phyloP scores from a whole-genome alignment of 2,113 vertebrate genomes.

The Solea solea region DNA sequence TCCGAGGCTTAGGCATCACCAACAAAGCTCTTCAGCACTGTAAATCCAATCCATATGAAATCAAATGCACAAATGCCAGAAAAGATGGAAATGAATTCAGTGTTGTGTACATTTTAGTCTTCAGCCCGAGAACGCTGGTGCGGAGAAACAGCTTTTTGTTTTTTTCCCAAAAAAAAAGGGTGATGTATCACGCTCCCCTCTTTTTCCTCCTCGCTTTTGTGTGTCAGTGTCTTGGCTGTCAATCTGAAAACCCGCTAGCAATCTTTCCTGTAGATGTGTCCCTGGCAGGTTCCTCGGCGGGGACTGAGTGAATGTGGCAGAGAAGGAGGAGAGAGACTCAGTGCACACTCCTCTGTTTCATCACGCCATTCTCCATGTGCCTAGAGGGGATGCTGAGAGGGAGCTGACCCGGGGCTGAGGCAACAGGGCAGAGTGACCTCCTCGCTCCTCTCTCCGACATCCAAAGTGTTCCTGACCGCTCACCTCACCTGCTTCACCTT shows the following conservation, averaged over 20 bases:
- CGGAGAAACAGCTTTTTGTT: slow-evolving; percentile 28
- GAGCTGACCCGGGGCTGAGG: slow-evolving; percentile 66
- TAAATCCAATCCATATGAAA: slow-evolving; percentile 61
- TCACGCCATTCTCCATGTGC: slow-evolving; percentile 66
- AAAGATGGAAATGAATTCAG: slow-evolving; percentile 40
- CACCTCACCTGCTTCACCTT: slow-evolving; percentile 40
- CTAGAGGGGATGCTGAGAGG: slow-evolving; percentile 61
- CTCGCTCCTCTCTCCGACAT: slow-evolving; percentile 23
- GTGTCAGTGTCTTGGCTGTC: slow-evolving; percentile 44
- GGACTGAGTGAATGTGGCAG: slow-evolving; percentile 72
- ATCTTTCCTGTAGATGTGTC: slow-evolving; percentile 63
- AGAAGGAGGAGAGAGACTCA: slow-evolving; percentile 75
- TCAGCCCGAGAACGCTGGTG: slow-evolving; percentile 41
- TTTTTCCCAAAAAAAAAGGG: slow-evolving; percentile 25
- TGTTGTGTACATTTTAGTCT: slow-evolving; percentile 75
- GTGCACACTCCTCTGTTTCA: slow-evolving; percentile 71
- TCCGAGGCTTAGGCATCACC: slow-evolving; percentile 54
- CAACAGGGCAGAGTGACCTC: slow-evolving; percentile 55
- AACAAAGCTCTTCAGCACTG: slow-evolving; percentile 26
- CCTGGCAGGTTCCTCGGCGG: slow-evolving; percentile 74
- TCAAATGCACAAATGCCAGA: slow-evolving; percentile 48
- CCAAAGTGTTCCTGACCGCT: slow-evolving; percentile 48
- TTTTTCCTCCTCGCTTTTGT: slow-evolving; percentile 12
- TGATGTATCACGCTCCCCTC: slow-evolving; percentile 32
- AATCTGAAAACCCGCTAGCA: slow-evolving; percentile 54